phyloP scores from a whole-genome alignment of 2,113 vertebrate species.

The Gopherus evgoodei region DNA sequence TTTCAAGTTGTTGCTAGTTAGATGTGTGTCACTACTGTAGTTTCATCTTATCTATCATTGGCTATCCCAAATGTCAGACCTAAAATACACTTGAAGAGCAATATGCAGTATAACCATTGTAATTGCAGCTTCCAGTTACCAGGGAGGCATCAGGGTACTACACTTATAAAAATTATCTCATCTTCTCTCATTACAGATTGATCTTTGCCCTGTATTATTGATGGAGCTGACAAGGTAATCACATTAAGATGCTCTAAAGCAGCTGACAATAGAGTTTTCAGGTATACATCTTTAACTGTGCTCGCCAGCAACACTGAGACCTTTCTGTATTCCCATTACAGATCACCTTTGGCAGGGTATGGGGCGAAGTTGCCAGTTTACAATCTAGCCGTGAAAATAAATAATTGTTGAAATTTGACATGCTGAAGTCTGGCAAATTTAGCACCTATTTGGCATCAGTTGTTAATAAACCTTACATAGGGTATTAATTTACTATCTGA shows the following conservation, averaged over 20 bases:
- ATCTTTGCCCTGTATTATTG: constrained; percentile 20
- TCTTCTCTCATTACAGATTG: constrained; percentile 13
- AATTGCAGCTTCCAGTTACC: not conserved
- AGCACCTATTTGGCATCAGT: not conserved
- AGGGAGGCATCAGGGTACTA: not conserved
- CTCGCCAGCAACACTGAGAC: not conserved
- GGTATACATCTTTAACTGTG: not conserved
- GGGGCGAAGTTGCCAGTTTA: not conserved
- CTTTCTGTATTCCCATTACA: constrained; percentile 20
- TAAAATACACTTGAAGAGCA: not conserved
- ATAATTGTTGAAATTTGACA: constrained; percentile 2
- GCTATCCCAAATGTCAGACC: not conserved
- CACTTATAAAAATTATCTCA: constrained; percentile 12
- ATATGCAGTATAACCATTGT: fast-evolving
- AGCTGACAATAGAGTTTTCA: constrained; percentile 24
- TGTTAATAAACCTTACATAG: not conserved
- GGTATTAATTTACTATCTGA: not conserved
- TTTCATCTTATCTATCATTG: not conserved
- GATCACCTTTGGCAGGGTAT: constrained; percentile 19
- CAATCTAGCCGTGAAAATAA: constrained; percentile 41
- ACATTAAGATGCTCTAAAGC: not conserved
- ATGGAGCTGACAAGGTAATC: constrained; percentile 24
- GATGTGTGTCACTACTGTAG: fast-evolving
- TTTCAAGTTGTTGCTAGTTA: not conserved
- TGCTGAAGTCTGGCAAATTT: not conserved